phyloP scores from a whole-genome alignment of 2,113 vertebrate species.

The Atractosteus spatula region DNA sequence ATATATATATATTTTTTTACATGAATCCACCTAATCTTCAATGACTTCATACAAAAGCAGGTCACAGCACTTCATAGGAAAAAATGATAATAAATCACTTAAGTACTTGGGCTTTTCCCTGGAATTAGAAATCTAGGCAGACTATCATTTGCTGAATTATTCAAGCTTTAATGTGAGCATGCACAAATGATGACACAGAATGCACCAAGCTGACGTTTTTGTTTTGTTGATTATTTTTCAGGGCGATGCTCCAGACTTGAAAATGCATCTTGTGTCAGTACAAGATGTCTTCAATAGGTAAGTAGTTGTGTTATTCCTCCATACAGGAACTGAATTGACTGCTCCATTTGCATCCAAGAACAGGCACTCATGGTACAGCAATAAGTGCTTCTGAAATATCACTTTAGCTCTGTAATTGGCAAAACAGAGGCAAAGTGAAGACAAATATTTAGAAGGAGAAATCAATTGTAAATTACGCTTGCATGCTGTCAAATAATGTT shows the following conservation, averaged over 20 bases:
- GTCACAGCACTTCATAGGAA: neutral
- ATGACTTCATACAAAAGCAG: too few species aligned
- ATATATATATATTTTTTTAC: too few species aligned
- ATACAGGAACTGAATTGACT: neutral
- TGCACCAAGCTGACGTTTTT: too few species aligned
- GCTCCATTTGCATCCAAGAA: neutral
- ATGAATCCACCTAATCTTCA: too few species aligned
- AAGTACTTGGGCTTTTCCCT: neutral
- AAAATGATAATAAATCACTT: neutral
- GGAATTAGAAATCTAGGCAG: neutral
- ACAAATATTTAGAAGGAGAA: conserved; percentile 1
- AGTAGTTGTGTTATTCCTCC: neutral
- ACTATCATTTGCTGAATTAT: neutral
- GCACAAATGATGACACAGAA: neutral
- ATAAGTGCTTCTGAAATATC: neutral
- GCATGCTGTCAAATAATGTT: too few species aligned
- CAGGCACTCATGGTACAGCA: neutral
- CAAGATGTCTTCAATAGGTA: conserved; percentile 3
- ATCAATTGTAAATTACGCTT: neutral
- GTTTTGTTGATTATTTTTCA: neutral
- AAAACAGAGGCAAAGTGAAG: neutral
- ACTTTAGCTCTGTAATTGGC: conserved; percentile 4
- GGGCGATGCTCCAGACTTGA: neutral
- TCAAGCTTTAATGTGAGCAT: neutral
- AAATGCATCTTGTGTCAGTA: neutral